These are phyloP conservation scores for Phoebastria nigripes DNA, from an alignment of 2,797 vertebrate species.

Conservation along the genomic window DNA sequence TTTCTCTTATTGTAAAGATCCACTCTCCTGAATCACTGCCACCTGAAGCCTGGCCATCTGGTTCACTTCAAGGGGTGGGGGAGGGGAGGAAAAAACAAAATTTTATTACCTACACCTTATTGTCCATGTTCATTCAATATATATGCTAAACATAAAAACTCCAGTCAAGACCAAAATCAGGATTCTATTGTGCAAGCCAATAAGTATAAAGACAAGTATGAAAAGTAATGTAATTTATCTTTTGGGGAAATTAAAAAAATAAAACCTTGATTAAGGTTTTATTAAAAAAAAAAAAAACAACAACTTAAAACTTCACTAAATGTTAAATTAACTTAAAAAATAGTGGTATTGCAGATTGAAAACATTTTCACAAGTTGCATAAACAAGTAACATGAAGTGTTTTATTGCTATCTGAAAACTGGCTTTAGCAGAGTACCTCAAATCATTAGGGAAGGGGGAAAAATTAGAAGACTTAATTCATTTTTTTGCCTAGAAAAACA, in stretches of 20 bases:
- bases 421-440: neutral
- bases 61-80: constrained; percentile 76
- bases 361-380: neutral
- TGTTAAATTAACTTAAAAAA: neutral
- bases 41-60: constrained; percentile 84
- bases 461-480: neutral
- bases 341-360: neutral
- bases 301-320: neutral
- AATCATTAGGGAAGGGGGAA: neutral
- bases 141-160: neutral
- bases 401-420: neutral
- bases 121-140: neutral
- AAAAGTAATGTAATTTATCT: neutral
- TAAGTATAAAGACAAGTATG: neutral
- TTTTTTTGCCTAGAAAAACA: neutral
- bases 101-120: neutral
- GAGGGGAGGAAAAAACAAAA: neutral
- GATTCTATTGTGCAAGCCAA: neutral
- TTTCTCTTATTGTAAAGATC: constrained; percentile 91
- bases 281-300: too few relatives aligned
- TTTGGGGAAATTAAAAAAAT: neutral
- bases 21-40: constrained; percentile 82
- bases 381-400: neutral
- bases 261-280: neutral
- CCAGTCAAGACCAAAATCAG: neutral